phyloP scores from a whole-genome alignment of 2,888 invertebrate genomes.

The Ornithoptera alexandrae region DNA sequence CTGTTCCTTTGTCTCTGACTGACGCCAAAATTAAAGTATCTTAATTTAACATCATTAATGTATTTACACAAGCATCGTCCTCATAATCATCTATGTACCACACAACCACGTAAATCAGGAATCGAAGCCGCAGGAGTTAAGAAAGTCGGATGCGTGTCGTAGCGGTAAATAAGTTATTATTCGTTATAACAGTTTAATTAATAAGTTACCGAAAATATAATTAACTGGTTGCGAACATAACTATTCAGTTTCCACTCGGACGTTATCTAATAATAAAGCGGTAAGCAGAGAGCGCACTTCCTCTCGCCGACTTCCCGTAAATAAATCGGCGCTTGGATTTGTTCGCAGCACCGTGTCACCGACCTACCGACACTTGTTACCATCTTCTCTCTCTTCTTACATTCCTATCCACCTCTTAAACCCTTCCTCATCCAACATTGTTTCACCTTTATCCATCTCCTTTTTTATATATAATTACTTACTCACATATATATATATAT shows the following conservation, averaged over 20 bases:
- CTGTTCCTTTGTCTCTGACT: no score
- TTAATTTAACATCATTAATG: no score
- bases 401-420: not conserved
- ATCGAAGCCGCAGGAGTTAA: not conserved
- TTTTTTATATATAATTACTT: no score
- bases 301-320: conserved; percentile 15
- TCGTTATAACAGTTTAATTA: conserved; percentile 14
- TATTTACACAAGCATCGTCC: no score
- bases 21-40: no score
- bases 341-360: conserved; percentile 10
- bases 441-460: no score
- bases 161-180: conserved; percentile 15
- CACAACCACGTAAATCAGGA: no score
- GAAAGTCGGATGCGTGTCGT: not conserved
- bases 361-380: conserved; percentile 8
- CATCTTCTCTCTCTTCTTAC: not conserved
- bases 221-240: conserved; percentile 15
- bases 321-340: conserved; percentile 22
- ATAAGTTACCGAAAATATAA: conserved; percentile 22
- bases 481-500: no score
- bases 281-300: conserved; percentile 21
- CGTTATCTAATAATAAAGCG: conserved; percentile 28
- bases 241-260: conserved; percentile 26
- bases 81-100: no score
- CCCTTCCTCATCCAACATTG: no score